These are phyloP conservation scores for Thumatha senex DNA, from an alignment of 2,888 invertebrate species.

Conservation along the genomic window DNA sequence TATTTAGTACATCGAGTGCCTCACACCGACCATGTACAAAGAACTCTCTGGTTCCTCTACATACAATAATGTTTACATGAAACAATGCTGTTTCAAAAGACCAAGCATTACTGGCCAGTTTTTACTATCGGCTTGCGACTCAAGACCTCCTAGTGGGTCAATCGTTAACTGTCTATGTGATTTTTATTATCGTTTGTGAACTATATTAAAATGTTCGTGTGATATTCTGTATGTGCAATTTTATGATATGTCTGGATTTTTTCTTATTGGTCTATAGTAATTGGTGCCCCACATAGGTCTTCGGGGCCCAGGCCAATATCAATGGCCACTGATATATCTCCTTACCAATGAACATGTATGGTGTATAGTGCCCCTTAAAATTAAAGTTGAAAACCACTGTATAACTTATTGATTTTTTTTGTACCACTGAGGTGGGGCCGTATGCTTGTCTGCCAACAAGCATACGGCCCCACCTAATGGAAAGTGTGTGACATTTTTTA, in stretches of 20 bases:
- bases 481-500: too few relatives aligned
- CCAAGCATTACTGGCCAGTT: constrained; percentile 42
- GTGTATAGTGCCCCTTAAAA: too few relatives aligned
- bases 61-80: constrained; percentile 18
- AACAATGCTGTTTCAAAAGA: constrained; percentile 35
- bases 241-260: constrained; percentile 32
- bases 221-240: constrained; percentile 36
- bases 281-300: too few relatives aligned
- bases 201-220: constrained; percentile 61
- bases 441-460: too few relatives aligned
- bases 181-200: constrained; percentile 68
- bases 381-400: too few relatives aligned
- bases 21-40: constrained; percentile 44
- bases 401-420: too few relatives aligned
- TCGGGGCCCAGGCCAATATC: too few relatives aligned
- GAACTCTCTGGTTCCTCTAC: constrained; percentile 35
- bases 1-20: constrained; percentile 47
- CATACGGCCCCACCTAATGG: too few relatives aligned
- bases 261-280: background rate
- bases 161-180: constrained; percentile 72
- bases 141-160: constrained; percentile 67
- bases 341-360: too few relatives aligned
- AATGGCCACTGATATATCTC: too few relatives aligned
- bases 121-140: constrained; percentile 54
- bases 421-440: too few relatives aligned